A percentile compares a stretch with the other conserved stretches of the same genome.
These are phyloP conservation scores for Aspiorhynchus laticeps DNA, from an alignment of 2,113 vertebrate species.

Conservation along the genomic window DNA sequence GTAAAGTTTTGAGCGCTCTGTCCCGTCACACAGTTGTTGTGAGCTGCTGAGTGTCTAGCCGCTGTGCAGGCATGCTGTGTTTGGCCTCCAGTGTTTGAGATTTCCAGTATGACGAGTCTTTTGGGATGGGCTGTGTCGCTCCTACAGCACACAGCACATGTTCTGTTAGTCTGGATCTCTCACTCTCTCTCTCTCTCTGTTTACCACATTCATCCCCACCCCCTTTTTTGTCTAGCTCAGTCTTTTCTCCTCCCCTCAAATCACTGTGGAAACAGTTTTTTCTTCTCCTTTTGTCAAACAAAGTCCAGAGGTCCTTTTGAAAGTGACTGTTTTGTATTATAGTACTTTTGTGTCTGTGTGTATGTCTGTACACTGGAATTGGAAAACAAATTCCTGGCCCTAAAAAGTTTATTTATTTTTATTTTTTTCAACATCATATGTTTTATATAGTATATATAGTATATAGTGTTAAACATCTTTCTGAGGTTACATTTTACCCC, in stretches of 20 bases:
- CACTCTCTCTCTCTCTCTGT: slow-evolving; percentile 23
- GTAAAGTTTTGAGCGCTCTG: neutral
- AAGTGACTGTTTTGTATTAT: slow-evolving; percentile 39
- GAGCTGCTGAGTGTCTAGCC: neutral
- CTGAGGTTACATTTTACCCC: too few species aligned
- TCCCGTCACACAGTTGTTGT: neutral
- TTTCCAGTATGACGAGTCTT: slow-evolving; percentile 4
- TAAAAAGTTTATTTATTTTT: neutral
- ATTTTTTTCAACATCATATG: neutral
- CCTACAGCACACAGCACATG: too few species aligned
- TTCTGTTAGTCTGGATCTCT: neutral
- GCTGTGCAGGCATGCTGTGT: neutral
- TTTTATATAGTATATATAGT: neutral
- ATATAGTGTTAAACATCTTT: neutral
- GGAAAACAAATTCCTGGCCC: neutral
- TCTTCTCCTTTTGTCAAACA: slow-evolving; percentile 29
- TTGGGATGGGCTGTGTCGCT: neutral
- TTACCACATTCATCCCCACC: slow-evolving; percentile 46
- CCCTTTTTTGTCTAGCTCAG: slow-evolving; percentile 53
- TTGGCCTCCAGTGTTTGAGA: neutral
- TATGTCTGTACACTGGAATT: neutral
- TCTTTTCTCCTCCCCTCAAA: slow-evolving; percentile 57
- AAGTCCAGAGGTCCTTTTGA: slow-evolving; percentile 46
- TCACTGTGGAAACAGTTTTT: slow-evolving; percentile 55
- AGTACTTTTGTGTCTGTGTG: slow-evolving; percentile 2